Evolutionary conservation across 2,888 invertebrate genomes (phyloP), one percentile per base, ranked within the genome.

Genomic region (Melipona beecheii): DNA sequence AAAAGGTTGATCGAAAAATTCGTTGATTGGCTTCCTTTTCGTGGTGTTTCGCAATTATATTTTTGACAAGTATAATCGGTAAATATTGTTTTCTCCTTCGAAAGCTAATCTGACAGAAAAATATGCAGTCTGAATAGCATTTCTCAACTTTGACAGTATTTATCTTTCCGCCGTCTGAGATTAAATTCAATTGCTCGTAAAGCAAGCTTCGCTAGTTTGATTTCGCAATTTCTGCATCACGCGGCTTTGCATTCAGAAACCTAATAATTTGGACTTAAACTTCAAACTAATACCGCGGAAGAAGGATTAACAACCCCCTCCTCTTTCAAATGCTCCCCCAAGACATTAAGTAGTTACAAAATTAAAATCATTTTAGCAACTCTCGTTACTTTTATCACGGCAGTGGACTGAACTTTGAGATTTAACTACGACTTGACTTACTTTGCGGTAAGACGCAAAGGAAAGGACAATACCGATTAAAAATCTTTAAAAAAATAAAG

Each of bases 211-310:
- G 24, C 17, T 75, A 58, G n/a, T 68, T 49, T 43, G 17, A 49
- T 69, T 36, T n/a, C 50, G 19, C 52, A 4, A 15, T 50, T 50
- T 60, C n/a, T n/a, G 24, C 17, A 60, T 76, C 62, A 70, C 66
- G 19, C 19, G 15, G 21, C 6, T 54, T 21, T 58, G 15, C 27
- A 50, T 27, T 75, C 60, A 6, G 70, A 70, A 50, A 76, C 60
- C 60, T 70, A 70, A 76, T 76, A 50, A 76, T 60, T 70, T 50
- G 58, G 70, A 17, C 24, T 76, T 76, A 76, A 60, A 56, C 68
- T 75, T 54, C 31, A 60, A 50, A 49, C 70, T 76, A 50, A 70
- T 76, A 60, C 52, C 36, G n/a, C 36, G 17, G 19, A 76, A 60
- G 76, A 62, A 31, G 70, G 60, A 76, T 76, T 76, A 76, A 24